These are phyloP conservation scores for Habroteleia sp. DNA, from an alignment of 2,888 invertebrate genomes.

Conservation along the genomic window DNA sequence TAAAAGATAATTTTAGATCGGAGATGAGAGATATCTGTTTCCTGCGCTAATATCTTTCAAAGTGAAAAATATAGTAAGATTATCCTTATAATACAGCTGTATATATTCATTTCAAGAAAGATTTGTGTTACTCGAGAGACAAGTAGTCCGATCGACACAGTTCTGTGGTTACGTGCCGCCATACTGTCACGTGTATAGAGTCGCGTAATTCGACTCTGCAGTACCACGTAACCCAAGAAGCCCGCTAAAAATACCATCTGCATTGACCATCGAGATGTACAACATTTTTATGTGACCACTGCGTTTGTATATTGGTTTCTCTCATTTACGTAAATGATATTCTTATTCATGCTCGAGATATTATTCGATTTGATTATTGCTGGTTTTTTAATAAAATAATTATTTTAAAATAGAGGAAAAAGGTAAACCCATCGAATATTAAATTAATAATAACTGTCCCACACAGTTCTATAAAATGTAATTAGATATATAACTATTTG, in stretches of 20 bases:
- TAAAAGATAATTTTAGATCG: no score
- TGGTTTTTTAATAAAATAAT: no score
- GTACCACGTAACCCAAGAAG: slow-evolving; percentile 47
- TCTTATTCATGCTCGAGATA: no score
- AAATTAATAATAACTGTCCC: no score
- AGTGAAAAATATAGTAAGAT: slow-evolving; percentile 44
- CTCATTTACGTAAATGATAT: slow-evolving; percentile 4
- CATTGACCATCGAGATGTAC: slow-evolving; percentile 40
- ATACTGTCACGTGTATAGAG: slow-evolving; percentile 44
- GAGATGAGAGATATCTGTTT: not conserved
- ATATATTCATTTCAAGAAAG: slow-evolving; percentile 44
- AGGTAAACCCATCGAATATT: no score
- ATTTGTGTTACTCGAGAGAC: slow-evolving; percentile 46
- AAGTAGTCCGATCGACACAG: slow-evolving; percentile 43
- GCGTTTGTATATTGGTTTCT: slow-evolving; percentile 21
- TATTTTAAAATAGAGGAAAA: no score
- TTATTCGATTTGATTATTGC: no score
- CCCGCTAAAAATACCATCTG: slow-evolving; percentile 42
- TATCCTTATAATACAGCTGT: slow-evolving; percentile 32
- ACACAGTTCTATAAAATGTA: no score
- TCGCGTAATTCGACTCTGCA: slow-evolving; percentile 46
- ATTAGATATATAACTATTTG: no score
- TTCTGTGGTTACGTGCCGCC: slow-evolving; percentile 44
- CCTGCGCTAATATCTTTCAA: slow-evolving; percentile 1
- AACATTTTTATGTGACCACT: slow-evolving; percentile 24